Percentiles rank a stretch among this genome's conserved stretches.
phyloP scores from a whole-genome alignment of 1,140 invertebrate genomes.

The Drosophila ananassae region DNA sequence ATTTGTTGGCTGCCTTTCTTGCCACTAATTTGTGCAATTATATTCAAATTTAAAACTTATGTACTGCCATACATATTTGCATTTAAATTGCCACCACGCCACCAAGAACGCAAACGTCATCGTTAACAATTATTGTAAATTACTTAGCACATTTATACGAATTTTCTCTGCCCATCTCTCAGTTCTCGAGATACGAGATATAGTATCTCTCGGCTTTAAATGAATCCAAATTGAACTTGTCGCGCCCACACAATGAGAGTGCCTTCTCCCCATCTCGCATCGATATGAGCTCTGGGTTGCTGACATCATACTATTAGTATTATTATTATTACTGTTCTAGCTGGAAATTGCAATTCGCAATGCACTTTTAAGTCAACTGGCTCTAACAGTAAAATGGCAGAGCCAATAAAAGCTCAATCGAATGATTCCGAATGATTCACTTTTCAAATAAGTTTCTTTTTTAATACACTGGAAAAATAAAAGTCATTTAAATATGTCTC shows the following conservation, averaged over 20 bases:
- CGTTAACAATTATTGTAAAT: conserved; percentile 78
- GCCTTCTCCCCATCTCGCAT: conserved; percentile 16
- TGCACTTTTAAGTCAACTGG: conserved; percentile 74
- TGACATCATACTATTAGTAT: conserved; percentile 68
- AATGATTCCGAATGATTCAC: conserved; percentile 42
- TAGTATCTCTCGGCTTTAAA: conserved; percentile 18
- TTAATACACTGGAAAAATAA: background rate
- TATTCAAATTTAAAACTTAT: conserved; percentile 80
- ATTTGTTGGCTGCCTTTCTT: conserved; percentile 45
- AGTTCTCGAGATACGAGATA: background rate
- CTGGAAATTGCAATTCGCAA: conserved; percentile 62
- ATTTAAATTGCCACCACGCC: conserved; percentile 65
- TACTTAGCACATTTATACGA: conserved; percentile 51
- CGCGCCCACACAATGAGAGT: conserved; percentile 63
- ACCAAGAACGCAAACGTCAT: conserved; percentile 36
- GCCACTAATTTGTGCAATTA: conserved; percentile 75
- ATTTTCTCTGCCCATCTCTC: conserved; percentile 1
- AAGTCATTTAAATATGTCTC: too few species aligned
- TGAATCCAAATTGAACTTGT: conserved; percentile 72
- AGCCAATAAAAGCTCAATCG: conserved; percentile 23
- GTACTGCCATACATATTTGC: conserved; percentile 77
- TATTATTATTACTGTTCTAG: conserved; percentile 26
- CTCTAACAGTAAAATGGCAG: conserved; percentile 58
- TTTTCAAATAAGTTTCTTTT: background rate
- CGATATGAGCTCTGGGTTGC: conserved; percentile 40